Conservation (phyloP, 2,888 invertebrate species). For the Tryphoninae sp. region DNA sequence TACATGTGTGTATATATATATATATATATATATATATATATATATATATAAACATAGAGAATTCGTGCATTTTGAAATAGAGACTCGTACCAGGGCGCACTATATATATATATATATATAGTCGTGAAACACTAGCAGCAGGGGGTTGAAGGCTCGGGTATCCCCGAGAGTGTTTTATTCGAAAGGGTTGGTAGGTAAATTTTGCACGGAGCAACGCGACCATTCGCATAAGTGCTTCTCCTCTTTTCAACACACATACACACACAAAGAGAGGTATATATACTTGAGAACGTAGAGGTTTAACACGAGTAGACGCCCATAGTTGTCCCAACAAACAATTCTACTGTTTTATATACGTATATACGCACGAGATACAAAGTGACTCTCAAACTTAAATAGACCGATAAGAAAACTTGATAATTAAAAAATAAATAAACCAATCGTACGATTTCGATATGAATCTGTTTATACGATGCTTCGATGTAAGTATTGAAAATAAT, state of each 20-base stretch:
- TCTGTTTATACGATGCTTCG: no score
- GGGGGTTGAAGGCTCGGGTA: constrained; percentile 28
- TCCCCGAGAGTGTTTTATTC: constrained; percentile 47
- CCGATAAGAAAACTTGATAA: not conserved
- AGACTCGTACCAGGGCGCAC: not conserved
- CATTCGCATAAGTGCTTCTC: constrained; percentile 50
- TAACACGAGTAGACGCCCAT: constrained; percentile 37
- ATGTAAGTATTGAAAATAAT: no score
- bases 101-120: not conserved
- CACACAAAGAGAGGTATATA: not conserved
- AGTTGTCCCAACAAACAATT: constrained; percentile 56
- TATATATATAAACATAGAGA: not conserved
- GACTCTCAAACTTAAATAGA: constrained; percentile 14
- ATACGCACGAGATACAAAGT: constrained; percentile 15
- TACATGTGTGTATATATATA: not conserved
- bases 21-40: constrained; percentile 1
- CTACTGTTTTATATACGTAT: constrained; percentile 13
- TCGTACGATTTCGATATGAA: no score
- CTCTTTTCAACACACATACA: not conserved
- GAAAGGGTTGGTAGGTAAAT: constrained; percentile 49
- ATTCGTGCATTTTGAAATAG: constrained; percentile 2
- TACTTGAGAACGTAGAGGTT: not conserved
- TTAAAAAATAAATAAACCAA: no score
- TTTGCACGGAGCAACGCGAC: constrained; percentile 36
- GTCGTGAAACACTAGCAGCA: constrained; percentile 4